phyloP scores from a whole-genome alignment of 2,888 invertebrate species.

The Drosophila rubida region DNA sequence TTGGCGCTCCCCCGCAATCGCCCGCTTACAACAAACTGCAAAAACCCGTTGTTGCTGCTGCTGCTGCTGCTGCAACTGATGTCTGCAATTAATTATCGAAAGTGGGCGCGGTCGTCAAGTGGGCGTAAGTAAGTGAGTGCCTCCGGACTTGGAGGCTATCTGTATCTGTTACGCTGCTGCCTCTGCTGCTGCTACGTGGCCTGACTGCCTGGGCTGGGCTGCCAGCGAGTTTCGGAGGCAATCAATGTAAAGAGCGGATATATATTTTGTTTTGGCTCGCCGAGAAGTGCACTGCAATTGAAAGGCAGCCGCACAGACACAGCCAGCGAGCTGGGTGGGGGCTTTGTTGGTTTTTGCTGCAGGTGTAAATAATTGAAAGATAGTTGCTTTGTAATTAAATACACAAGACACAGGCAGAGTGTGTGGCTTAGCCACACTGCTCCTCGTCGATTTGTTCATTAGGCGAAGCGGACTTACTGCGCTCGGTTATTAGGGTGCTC shows the following conservation, averaged over 20 bases:
- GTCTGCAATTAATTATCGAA: slow-evolving; percentile 85
- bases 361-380: slow-evolving; percentile 83
- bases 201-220: slow-evolving; percentile 9
- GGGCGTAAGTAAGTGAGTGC: slow-evolving; percentile 66
- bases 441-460: slow-evolving; percentile 60
- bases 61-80: slow-evolving; percentile 79
- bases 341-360: slow-evolving; percentile 56
- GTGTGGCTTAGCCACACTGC: slow-evolving; percentile 42
- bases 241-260: slow-evolving; percentile 82
- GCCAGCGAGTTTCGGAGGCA: slow-evolving; percentile 63
- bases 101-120: slow-evolving; percentile 81
- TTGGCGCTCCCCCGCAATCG: slow-evolving; percentile 36
- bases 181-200: slow-evolving; percentile 19
- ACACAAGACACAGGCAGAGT: slow-evolving; percentile 49
- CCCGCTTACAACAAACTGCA: neutral
- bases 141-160: slow-evolving; percentile 39
- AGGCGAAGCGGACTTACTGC: slow-evolving; percentile 58
- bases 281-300: slow-evolving; percentile 66
- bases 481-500: slow-evolving; percentile 26
- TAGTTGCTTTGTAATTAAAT: slow-evolving; percentile 80
- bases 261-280: slow-evolving; percentile 76
- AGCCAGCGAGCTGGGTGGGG: slow-evolving; percentile 33
- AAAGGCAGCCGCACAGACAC: slow-evolving; percentile 25
- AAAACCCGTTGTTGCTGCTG: slow-evolving; percentile 44
- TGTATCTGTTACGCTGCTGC: slow-evolving; percentile 7